Evolutionary conservation across 1,140 invertebrate genomes (phyloP), one percentile per base, ranked within the genome.

Genomic region (Drosophila lowei): DNA sequence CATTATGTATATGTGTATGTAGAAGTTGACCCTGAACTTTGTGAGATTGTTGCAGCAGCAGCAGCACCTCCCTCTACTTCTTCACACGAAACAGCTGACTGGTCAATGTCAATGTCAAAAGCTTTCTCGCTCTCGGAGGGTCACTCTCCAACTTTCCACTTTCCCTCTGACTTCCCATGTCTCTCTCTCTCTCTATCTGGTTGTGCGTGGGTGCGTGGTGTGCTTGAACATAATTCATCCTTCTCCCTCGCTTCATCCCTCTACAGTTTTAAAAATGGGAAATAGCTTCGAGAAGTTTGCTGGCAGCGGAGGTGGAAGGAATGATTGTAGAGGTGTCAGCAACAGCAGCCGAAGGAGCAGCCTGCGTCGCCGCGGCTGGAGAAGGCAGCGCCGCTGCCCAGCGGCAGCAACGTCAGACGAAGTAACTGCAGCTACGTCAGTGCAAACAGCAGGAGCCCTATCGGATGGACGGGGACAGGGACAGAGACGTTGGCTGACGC

Each of bases 211-310:
- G 16, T n/a, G 28, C 34, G 34, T 34, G 50, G 30, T 15, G 15
- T 38, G 34, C 34, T 38, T 38, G 34, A 38, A 13, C 34, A 38
- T 18, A 46, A 42, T 42, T 50, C 41, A 21, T 23, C 34, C 53
- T 13, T 46, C 8, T 56, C 18, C 34, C 25, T 48, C 7, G 41
- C 15, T 25, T 13, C 44, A 63, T 48, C 25, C 38, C 18, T 42
- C 7, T 48, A 23, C 44, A 63, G 38, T 52, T 50, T 41, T 13
- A 48, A 8, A 28, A 55, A 83, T 83, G 79, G 75, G 79, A 25
- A 85, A 79, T 42, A 79, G 77, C 49, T 79, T 78, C 59, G 75
- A 83, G 38, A 83, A 78, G 46, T 62, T 83, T 13, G 49, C 60
- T 21, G 56, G 67, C 50, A 49, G 41, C 18, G 47, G 47, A 9